Evolutionary conservation across 2,888 invertebrate genomes (phyloP), one percentile per base, ranked within the genome.

Genomic region (Heliothis peltigera): DNA sequence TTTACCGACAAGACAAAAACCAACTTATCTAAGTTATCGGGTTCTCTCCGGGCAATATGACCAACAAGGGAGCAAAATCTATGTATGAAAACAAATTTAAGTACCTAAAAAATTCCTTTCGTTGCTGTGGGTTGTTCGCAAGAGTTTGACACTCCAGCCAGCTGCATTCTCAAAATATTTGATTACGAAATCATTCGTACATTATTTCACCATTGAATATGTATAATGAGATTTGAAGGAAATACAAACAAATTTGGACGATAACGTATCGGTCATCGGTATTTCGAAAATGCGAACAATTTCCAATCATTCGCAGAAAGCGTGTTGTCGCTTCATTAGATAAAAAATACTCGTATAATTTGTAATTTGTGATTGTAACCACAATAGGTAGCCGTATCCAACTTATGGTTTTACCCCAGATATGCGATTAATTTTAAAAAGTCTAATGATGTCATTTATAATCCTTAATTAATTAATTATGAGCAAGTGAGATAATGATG

Each of bases 201-300:
- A 39, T n/a, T 55, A 35, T 35, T 59, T 43, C 8, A 8, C 10
- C 7, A 54, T 35, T 8, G 19, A 46, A n/a, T 39, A 12, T 17
- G 8, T 48, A n/a, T 47, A 18, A 35, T 28, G 43, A 69, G 21
- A 10, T n/a, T 19, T 35, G 8, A 39, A 51, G 15, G 17, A 25
- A 7, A n/a, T 60, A 49, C 22, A 46, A 32, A 32, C 15, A 28
- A 47, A n/a, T 15, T 19, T 4, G 10, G 2, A 44, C 8, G 46
- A 55, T 70, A 70, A 43, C 12, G n/a, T 70, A 70, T 70, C 71
- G 43, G 44, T 51, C 35, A 35, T 49, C 43, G 53, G 53, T 44
- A 67, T 54, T 67, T 70, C 15, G 17, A 54, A 35, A 70, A 59
- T 74, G n/a, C 48, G n/a, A 12, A 42, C 56, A 12, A 49, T 49